Percentiles rank a stretch among this genome's conserved stretches.
Conservation (phyloP, 2,113 vertebrate genomes). For the Oceanodroma tethys region DNA sequence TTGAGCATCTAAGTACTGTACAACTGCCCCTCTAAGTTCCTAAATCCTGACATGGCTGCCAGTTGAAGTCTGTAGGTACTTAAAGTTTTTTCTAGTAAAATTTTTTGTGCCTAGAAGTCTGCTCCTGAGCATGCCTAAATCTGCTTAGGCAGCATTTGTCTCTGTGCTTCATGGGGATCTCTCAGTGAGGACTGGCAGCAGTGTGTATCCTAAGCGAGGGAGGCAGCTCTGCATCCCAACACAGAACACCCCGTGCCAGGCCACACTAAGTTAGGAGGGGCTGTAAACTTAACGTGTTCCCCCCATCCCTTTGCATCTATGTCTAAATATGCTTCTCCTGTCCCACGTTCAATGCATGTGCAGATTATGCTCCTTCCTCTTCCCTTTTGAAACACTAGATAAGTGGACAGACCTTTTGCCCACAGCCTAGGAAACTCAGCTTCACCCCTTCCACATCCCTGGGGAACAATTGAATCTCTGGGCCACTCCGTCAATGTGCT, state of each 20-base stretch:
- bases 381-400: not conserved
- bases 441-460: not conserved
- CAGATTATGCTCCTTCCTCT: not conserved
- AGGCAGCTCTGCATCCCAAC: not conserved
- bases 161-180: slow-evolving; percentile 19
- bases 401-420: not conserved
- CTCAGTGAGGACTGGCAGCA: not conserved
- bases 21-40: not conserved
- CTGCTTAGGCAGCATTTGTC: not conserved
- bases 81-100: not conserved
- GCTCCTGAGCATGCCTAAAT: not conserved
- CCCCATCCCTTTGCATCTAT: not conserved
- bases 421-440: not conserved
- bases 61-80: not conserved
- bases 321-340: not conserved
- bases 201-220: not conserved
- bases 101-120: slow-evolving; percentile 1
- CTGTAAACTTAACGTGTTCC: not conserved
- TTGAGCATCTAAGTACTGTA: not conserved
- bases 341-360: not conserved
- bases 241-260: not conserved
- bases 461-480: not conserved
- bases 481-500: not conserved
- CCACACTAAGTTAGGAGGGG: not conserved
- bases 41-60: not conserved